Evolutionary conservation across 2,797 vertebrate species (phyloP).

Genomic region (Siniperca scherzeri): DNA sequence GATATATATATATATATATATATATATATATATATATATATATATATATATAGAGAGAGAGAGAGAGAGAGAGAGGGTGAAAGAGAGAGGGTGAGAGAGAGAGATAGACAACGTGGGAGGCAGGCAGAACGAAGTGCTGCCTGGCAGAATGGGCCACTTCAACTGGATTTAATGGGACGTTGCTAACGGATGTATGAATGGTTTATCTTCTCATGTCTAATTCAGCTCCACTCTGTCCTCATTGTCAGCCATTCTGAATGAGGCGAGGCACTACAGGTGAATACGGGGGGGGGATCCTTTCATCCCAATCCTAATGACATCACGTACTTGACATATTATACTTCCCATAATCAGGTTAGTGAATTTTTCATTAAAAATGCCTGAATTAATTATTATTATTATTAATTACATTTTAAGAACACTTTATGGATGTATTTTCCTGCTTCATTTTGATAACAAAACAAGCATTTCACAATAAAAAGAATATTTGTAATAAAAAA

Average conservation of each 20-base stretch:
- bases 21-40: too few relatives aligned
- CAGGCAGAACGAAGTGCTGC: slow-evolving; percentile 30
- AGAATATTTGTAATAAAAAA: neutral
- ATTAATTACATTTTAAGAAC: neutral
- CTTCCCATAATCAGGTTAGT: neutral
- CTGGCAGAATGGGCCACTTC: slow-evolving; percentile 57
- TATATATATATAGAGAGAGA: neutral
- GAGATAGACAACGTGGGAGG: slow-evolving; percentile 51
- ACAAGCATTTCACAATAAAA: neutral
- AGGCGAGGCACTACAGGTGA: slow-evolving; percentile 38
- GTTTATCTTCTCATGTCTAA: slow-evolving; percentile 59
- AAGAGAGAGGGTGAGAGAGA: slow-evolving; percentile 4
- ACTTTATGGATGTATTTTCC: neutral
- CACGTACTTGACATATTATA: neutral
- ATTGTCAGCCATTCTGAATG: slow-evolving; percentile 39
- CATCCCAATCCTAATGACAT: slow-evolving; percentile 17
- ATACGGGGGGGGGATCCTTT: neutral
- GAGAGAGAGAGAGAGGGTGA: slow-evolving; percentile 1
- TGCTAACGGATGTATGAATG: slow-evolving; percentile 57
- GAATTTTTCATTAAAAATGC: neutral
- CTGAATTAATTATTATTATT: neutral
- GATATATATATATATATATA: too few relatives aligned
- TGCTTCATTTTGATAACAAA: neutral
- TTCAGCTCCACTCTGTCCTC: slow-evolving; percentile 54
- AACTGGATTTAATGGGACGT: slow-evolving; percentile 62